Evolutionary conservation across 1,140 invertebrate genomes (phyloP).

Genomic region (Drosophila tropicalis): DNA sequence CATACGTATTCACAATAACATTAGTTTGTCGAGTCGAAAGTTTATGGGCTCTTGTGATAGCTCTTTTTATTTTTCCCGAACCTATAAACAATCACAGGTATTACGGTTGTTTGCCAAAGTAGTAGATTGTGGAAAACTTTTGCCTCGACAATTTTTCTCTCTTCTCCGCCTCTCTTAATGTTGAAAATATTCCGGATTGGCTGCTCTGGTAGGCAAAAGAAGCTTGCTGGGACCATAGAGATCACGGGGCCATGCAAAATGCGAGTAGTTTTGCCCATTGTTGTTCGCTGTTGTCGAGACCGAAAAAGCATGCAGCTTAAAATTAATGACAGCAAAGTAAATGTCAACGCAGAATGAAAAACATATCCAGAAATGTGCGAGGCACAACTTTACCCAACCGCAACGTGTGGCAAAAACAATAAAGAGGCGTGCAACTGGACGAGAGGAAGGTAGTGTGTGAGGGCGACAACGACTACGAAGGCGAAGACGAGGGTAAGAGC

Average conservation of each 20-base stretch:
- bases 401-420: conserved; percentile 77
- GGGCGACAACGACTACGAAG: neutral
- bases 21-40: neutral
- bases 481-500: neutral
- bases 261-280: neutral
- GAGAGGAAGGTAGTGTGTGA: neutral
- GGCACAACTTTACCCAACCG: conserved; percentile 63
- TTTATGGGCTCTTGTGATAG: neutral
- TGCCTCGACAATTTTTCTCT: neutral
- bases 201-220: neutral
- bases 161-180: neutral
- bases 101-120: conserved; percentile 8
- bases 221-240: neutral
- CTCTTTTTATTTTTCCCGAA: neutral
- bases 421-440: conserved; percentile 36
- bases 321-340: conserved; percentile 76
- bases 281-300: conserved; percentile 1
- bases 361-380: conserved; percentile 54
- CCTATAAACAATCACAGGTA: conserved; percentile 5
- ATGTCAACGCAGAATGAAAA: conserved; percentile 74
- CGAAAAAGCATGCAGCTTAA: conserved; percentile 65
- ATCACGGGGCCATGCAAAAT: neutral
- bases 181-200: neutral
- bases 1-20: neutral
- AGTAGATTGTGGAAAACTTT: conserved; percentile 12